Evolutionary conservation across 2,113 vertebrate species (phyloP), one percentile per base, ranked within the genome.

Genomic region (Salvator merianae): DNA sequence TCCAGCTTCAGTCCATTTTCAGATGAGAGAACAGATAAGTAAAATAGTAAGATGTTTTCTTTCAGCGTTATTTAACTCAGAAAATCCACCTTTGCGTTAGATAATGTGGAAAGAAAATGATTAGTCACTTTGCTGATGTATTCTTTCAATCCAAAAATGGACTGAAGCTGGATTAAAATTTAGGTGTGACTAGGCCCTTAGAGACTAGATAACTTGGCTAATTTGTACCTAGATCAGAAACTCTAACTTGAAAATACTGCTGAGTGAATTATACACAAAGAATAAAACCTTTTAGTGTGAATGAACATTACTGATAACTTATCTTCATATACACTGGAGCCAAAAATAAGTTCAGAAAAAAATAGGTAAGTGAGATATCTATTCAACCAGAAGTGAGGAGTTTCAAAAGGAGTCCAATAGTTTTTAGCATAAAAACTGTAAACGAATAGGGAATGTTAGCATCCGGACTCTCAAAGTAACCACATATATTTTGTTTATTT

Each of bases 401-500:
- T 20, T 59, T 59, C 18, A 59, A 59, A 59, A 20, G 55, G 55
- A 4, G 55, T 3, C 3, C 53, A 3, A 12, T 12, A 55, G 6
- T 55, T 55, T 55, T 13, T 18, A 55, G 16, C 47, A 22, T 47
- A 18, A 75, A 82, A 75, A 32, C 70, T 22, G 47, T 65, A 62
- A 2, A 30, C 62, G 7, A 7, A 7, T 10, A 40, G 36, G 7
- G 47, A n/a, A 62, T n/a, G 12, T 68, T 66, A 55, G 32, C 9
- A 13, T 55, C 13, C 28, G 70, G 24, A 40, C 32, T 36, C 26
- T 14, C 3, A n/a, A 63, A 76, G 38, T 1, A 43, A 65, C 63
- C 63, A 34, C 74, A 79, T 87, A 90, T 77, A 90, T 71, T 87
- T 90, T 1, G 2, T 40, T 69, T 81, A 18, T 75, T 40, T 83